Evolutionary conservation across 1,140 invertebrate genomes (phyloP).

Genomic region (Leptoteleia sp.): DNA sequence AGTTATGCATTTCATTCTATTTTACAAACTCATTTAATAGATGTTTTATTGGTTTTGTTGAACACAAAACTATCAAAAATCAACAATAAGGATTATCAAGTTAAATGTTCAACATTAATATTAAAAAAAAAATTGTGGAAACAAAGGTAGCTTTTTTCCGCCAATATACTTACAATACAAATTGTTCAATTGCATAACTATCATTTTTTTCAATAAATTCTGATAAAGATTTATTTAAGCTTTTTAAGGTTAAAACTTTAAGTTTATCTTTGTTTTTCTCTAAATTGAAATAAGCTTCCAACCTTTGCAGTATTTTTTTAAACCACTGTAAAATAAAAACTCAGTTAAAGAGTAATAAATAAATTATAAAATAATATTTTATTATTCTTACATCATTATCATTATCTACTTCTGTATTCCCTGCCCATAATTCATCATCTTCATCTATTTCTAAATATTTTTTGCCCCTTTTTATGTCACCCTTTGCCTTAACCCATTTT

Average conservation of each 20-base stretch:
- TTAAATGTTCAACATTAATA: too few relatives aligned
- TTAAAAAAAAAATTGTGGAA: too few relatives aligned
- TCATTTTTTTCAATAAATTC: constrained; percentile 20
- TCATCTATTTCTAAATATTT: constrained; percentile 36
- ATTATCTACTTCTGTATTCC: constrained; percentile 6
- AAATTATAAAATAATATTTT: neutral
- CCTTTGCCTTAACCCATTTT: constrained; percentile 17
- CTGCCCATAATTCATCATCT: constrained; percentile 34
- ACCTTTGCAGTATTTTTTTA: constrained; percentile 10
- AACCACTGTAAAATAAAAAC: constrained; percentile 15
- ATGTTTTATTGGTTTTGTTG: too few relatives aligned
- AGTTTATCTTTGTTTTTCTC: constrained; percentile 40
- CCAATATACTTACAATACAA: constrained; percentile 6
- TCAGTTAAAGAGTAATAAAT: neutral
- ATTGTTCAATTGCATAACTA: neutral
- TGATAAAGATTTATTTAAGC: constrained; percentile 8
- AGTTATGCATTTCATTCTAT: neutral
- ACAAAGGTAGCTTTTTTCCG: neutral
- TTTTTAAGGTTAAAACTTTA: constrained; percentile 13
- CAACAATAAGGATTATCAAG: too few relatives aligned
- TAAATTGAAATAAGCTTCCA: constrained; percentile 19
- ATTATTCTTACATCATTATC: constrained; percentile 1
- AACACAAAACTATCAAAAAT: too few relatives aligned
- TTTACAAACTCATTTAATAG: too few relatives aligned
- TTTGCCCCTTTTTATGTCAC: neutral